Percentiles rank a stretch among this genome's conserved stretches.
phyloP scores from a whole-genome alignment of 2,113 vertebrate genomes.

The Petrocephalus microphthalmus region DNA sequence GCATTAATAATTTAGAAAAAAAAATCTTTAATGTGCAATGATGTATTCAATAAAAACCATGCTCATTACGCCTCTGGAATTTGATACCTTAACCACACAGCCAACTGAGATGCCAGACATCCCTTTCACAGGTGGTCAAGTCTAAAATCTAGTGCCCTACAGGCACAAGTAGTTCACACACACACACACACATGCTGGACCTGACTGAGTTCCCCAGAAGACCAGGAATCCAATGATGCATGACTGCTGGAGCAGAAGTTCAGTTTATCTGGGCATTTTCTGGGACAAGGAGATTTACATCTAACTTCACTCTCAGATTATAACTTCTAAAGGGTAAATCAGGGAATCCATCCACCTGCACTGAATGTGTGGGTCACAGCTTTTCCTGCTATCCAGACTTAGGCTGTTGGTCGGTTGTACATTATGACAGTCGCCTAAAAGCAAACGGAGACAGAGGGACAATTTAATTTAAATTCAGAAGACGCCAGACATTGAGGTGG shows the following conservation, averaged over 20 bases:
- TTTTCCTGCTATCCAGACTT: not conserved
- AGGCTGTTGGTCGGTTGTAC: constrained; percentile 2
- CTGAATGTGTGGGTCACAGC: not conserved
- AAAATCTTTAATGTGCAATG: too few relatives aligned
- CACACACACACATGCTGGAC: not conserved
- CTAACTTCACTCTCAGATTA: not conserved
- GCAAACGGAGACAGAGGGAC: not conserved
- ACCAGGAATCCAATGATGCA: not conserved
- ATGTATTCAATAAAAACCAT: too few relatives aligned
- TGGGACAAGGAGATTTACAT: not conserved
- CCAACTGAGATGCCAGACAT: too few relatives aligned
- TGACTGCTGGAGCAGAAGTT: not conserved
- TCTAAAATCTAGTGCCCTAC: not conserved
- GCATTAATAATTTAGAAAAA: too few relatives aligned
- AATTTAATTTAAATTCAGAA: not conserved
- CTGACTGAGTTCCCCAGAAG: not conserved
- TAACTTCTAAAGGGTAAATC: not conserved
- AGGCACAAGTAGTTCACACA: not conserved
- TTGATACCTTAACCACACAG: too few relatives aligned
- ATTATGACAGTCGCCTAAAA: constrained; percentile 22
- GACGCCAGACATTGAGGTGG: not conserved
- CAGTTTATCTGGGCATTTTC: not conserved
- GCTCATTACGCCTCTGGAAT: too few relatives aligned
- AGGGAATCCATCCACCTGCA: not conserved
- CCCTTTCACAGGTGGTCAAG: too few relatives aligned